Evolutionary conservation across 2,888 invertebrate species (phyloP), one percentile per base, ranked within the genome.

Genomic region (Apodemia zela): DNA sequence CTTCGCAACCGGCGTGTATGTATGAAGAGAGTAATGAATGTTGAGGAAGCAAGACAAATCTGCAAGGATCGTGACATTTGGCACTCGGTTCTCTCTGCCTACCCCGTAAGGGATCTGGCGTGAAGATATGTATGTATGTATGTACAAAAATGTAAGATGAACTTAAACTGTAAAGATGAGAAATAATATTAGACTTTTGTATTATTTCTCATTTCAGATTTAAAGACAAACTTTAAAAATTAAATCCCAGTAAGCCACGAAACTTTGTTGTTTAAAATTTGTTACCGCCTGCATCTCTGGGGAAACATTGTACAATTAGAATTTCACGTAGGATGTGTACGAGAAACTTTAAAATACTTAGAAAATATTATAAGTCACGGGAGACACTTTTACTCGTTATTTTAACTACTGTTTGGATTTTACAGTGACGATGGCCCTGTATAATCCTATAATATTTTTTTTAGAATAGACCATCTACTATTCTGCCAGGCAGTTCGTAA

Each of bases 241-340:
- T 45, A 45, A 45, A 45, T 45, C 25, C 21, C 15, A 25, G 21
- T 6, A 25, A 29, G 54, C 54, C 25, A 18, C 15, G 25, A 54
- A 54, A 54, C 15, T 54, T 54, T 54, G 54, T 54, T 21, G 21
- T 51, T 8, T 51, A 51, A 54, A 25, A 25, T 54, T 54, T 54
- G 54, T 54, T 29, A 29, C 54, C 54, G 29, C 13, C 54, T 54
- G 15, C 13, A 25, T 54, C 54, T 29, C 29, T 15, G 29, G 29
- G 54, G 29, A 54, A 54, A 54, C 54, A 54, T 54, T 29, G 29
- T 54, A 54, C 54, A 54, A 25, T 54, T 54, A 15, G 8, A 25
- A 29, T 54, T 54, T 54, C 25, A 25, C 54, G 54, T 45, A 45
- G 15, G 45, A 45, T 45, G n/a, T 45, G 45, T 54, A 25, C 25